phyloP scores from a whole-genome alignment of 2,797 vertebrate genomes.

The Geotrypetes seraphini region DNA sequence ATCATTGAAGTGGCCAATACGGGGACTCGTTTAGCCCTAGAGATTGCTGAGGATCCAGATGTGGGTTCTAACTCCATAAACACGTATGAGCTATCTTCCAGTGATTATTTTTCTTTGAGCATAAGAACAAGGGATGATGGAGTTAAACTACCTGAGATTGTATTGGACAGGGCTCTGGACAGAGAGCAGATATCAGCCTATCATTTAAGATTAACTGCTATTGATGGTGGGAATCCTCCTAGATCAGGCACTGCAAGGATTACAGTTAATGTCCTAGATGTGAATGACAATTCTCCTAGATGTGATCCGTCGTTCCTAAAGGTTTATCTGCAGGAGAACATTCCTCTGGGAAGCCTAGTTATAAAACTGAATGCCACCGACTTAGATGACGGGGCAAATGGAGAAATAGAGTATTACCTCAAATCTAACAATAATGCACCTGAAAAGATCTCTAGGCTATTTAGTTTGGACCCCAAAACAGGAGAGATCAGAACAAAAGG shows the following conservation, averaged over 20 bases:
- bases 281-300: conserved; percentile 45
- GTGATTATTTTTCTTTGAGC: conserved; percentile 71
- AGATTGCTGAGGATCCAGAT: conserved; percentile 84
- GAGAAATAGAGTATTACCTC: conserved; percentile 45
- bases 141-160: conserved; percentile 37
- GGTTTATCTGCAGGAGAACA: conserved; percentile 24
- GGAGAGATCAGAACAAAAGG: conserved; percentile 44
- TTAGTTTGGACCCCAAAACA: conserved; percentile 33
- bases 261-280: conserved; percentile 36
- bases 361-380: conserved; percentile 42
- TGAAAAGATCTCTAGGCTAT: conserved; percentile 29
- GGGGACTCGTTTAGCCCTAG: conserved; percentile 55
- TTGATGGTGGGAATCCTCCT: conserved; percentile 35
- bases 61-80: conserved; percentile 81
- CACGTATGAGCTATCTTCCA: conserved; percentile 70
- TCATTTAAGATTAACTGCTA: conserved; percentile 30
- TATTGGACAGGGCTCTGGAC: conserved; percentile 41
- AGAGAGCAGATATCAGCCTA: conserved; percentile 37
- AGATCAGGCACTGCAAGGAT: conserved; percentile 38
- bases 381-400: conserved; percentile 44
- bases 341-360: conserved; percentile 36
- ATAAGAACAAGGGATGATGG: conserved; percentile 77
- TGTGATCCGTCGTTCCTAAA: conserved; percentile 39
- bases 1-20: conserved; percentile 52
- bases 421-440: conserved; percentile 34